Evolutionary conservation across 2,888 invertebrate species (phyloP).

Genomic region (Troilus luridus): DNA sequence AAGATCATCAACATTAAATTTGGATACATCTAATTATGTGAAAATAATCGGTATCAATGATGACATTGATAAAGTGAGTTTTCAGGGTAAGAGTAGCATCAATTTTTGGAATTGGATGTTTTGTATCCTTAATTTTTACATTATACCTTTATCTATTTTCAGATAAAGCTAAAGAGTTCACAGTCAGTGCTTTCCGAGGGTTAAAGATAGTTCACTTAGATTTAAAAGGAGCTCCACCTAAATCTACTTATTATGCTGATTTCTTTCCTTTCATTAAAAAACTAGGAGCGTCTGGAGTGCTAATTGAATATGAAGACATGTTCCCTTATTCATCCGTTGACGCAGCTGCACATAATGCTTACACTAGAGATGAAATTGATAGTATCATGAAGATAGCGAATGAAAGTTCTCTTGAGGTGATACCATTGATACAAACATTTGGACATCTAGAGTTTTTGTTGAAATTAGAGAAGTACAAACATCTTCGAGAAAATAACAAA

Average conservation of each 20-base stretch:
- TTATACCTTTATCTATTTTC: neutral
- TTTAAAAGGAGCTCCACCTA: conserved; percentile 87
- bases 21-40: conserved; percentile 28
- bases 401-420: conserved; percentile 76
- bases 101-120: neutral
- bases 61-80: conserved; percentile 53
- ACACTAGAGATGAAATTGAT: conserved; percentile 73
- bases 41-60: conserved; percentile 40
- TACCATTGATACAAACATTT: conserved; percentile 89
- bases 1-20: neutral
- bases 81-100: conserved; percentile 31
- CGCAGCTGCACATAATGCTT: conserved; percentile 77
- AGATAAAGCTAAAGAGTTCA: conserved; percentile 3
- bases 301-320: conserved; percentile 91
- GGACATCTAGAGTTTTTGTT: conserved; percentile 87
- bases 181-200: conserved; percentile 43
- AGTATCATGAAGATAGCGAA: conserved; percentile 73
- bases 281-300: conserved; percentile 82
- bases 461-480: conserved; percentile 78
- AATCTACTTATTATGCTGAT: conserved; percentile 74
- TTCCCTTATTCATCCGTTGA: conserved; percentile 80
- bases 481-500: conserved; percentile 76
- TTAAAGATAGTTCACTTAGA: conserved; percentile 81
- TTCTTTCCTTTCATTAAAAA: conserved; percentile 76
- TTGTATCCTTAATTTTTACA: neutral